Conservation (phyloP, 2,113 vertebrate species). For the Tenrec ecaudatus region DNA sequence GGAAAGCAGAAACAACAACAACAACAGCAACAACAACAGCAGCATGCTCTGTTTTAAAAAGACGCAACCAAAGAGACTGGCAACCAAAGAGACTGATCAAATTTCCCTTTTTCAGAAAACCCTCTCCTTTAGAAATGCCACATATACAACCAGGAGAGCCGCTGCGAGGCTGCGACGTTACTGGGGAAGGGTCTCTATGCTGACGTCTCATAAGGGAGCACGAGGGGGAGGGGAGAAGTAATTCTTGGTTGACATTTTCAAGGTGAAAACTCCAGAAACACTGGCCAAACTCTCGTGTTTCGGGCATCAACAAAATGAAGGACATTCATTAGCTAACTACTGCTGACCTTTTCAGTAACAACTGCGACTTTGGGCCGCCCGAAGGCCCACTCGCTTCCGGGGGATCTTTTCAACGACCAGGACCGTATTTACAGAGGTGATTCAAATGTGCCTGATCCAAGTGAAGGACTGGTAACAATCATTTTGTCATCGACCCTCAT, state of each 20-base stretch:
- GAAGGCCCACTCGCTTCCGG: background rate
- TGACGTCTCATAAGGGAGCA: background rate
- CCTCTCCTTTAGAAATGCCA: constrained; percentile 54
- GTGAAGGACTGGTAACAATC: background rate
- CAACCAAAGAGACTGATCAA: constrained; percentile 51
- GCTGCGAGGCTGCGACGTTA: background rate
- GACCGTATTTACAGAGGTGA: background rate
- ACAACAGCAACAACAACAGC: background rate
- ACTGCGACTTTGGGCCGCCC: background rate
- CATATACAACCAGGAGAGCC: background rate
- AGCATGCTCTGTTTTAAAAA: constrained; percentile 11
- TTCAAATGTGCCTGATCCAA: background rate
- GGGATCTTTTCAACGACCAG: background rate
- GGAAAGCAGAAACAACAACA: constrained; percentile 9
- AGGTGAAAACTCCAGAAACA: background rate
- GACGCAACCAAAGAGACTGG: too few relatives aligned
- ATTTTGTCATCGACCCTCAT: background rate
- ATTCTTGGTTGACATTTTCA: constrained; percentile 19
- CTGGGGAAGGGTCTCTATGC: constrained; percentile 1
- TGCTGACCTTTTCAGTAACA: too few relatives aligned
- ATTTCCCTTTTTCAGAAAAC: constrained; percentile 50
- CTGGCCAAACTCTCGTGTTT: background rate
- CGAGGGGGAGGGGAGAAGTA: too few relatives aligned
- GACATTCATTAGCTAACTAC: background rate
- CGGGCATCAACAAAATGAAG: background rate